phyloP scores from a whole-genome alignment of 2,797 vertebrate genomes.

The Argentina silus region DNA sequence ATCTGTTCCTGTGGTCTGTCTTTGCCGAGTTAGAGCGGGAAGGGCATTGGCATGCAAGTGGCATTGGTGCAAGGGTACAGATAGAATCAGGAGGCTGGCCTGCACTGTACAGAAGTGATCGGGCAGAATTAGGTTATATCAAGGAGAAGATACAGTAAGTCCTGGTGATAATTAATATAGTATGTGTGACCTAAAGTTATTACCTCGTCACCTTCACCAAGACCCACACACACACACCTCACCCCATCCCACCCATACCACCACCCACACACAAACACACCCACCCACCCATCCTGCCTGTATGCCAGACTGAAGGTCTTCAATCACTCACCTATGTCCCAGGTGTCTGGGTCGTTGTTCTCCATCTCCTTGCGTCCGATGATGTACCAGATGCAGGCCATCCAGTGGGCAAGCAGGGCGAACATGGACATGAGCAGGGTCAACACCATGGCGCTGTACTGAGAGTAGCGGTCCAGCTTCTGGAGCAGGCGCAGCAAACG shows the following conservation, averaged over 20 bases:
- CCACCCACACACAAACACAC: background rate
- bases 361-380: constrained; percentile 91
- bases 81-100: background rate
- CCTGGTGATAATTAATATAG: background rate
- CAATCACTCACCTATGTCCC: constrained; percentile 69
- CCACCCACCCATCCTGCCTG: background rate
- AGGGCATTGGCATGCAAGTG: constrained; percentile 22
- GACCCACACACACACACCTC: constrained; percentile 6
- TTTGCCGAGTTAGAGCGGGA: too few relatives aligned
- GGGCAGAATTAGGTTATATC: too few relatives aligned
- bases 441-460: constrained; percentile 96
- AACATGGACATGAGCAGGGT: constrained; percentile 94
- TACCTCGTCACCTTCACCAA: constrained; percentile 4
- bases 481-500: constrained; percentile 92
- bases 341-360: constrained; percentile 81
- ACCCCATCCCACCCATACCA: background rate
- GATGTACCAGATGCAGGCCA: constrained; percentile 96
- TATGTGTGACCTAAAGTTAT: background rate
- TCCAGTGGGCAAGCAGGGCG: constrained; percentile 93
- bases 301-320: too few relatives aligned
- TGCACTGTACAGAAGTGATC: background rate
- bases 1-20: background rate
- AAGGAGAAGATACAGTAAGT: background rate
- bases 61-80: constrained; percentile 3
- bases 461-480: constrained; percentile 96